phyloP scores from a whole-genome alignment of 2,888 invertebrate genomes.

The Steinernema hermaphroditum region DNA sequence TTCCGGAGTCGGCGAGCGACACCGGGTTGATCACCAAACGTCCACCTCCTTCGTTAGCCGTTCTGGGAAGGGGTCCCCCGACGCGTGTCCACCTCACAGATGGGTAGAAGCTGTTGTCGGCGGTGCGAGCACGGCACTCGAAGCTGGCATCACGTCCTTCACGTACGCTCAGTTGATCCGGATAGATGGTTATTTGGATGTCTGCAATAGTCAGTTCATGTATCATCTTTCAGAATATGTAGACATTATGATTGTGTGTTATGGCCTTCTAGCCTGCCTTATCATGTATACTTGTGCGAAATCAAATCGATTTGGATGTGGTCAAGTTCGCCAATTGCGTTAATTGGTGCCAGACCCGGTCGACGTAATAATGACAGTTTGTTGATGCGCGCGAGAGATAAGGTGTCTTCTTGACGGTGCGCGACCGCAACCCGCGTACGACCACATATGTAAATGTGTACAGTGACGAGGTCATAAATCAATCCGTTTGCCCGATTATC shows the following conservation, averaged over 20 bases:
- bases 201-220: constrained; percentile 42
- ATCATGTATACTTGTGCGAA: background rate
- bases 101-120: constrained; percentile 59
- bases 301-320: constrained; percentile 26
- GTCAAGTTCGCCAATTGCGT: background rate
- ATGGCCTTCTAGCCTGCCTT: too few relatives aligned
- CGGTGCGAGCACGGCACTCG: constrained; percentile 63
- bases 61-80: constrained; percentile 60
- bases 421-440: constrained; percentile 22
- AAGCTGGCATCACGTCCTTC: constrained; percentile 64
- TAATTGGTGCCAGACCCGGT: constrained; percentile 26
- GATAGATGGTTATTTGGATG: constrained; percentile 64
- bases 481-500: constrained; percentile 13
- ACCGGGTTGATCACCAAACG: constrained; percentile 58
- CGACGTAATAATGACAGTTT: constrained; percentile 31
- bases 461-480: constrained; percentile 30
- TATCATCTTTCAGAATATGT: background rate
- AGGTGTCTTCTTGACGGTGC: constrained; percentile 24
- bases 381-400: constrained; percentile 25
- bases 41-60: constrained; percentile 56
- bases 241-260: background rate
- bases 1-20: constrained; percentile 54
- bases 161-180: constrained; percentile 57
- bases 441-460: constrained; percentile 31
- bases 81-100: constrained; percentile 54